Evolutionary conservation across 2,797 vertebrate genomes (phyloP), one percentile per base, ranked within the genome.

Genomic region (Mionectes olivaceus): DNA sequence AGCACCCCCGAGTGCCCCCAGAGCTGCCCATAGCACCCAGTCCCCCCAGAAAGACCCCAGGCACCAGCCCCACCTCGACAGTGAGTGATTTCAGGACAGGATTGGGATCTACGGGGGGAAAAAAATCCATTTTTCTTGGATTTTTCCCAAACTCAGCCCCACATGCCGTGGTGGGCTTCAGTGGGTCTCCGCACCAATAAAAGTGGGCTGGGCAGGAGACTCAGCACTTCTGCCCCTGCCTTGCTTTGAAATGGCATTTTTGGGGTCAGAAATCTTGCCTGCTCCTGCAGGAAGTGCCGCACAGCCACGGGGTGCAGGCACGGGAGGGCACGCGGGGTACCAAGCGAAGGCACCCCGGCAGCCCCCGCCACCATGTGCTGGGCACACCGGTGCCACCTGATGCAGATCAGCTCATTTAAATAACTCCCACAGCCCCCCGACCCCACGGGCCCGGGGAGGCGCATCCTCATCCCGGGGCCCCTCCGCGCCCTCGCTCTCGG

Each of bases 141-240:
- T 63, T 77, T 73, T 74, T 50, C 32, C 52, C 49, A 18, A 22
- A 35, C 2, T 5, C 37, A 33, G n/a, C 35, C 50, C 32, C 21
- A 9, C 1, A 2, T n/a, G 19, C 25, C 7, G 1, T 16, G 75
- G 8, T 1, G 3, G 7, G 47, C 64, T 73, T 7, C 19, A 2
- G 47, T 3, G 37, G 8, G 3, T 44, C 52, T 21, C 30, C 6
- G 5, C 24, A 24, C 8, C 49, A 90, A 84, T 92, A 82, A 94
- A 81, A 78, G 10, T 13, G 64, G 47, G 17, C 44, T 3, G 8
- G 50, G 50, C 17, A 4, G 33, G 39, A 0, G 1, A 16, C 59
- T 60, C 9, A 0, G 37, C 0, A 1, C 21, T 46, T 23, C 60
- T 7, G 0, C 0, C 2, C 11, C 14, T 35, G 56, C 37, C 22